These are phyloP conservation scores for Andrena camellia DNA, from an alignment of 2,888 invertebrate genomes.

Conservation along the genomic window DNA sequence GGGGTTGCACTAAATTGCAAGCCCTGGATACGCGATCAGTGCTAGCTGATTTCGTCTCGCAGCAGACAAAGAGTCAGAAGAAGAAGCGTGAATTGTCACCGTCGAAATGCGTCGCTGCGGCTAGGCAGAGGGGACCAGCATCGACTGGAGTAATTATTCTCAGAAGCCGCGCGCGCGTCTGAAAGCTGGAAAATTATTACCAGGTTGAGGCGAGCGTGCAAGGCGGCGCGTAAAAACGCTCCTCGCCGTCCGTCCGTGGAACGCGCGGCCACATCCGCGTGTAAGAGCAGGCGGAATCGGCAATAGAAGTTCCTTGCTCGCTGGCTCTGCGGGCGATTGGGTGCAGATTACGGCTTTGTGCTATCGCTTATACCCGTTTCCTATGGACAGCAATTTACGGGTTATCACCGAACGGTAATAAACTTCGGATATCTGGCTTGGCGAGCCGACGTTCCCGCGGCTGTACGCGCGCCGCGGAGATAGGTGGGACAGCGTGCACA, in stretches of 20 bases:
- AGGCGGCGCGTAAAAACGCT: slow-evolving; percentile 32
- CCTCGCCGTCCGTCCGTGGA: slow-evolving; percentile 1
- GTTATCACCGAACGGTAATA: slow-evolving; percentile 74
- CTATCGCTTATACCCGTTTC: slow-evolving; percentile 68
- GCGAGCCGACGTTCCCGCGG: slow-evolving; percentile 62
- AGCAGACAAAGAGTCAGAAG: neutral
- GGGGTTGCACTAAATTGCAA: no score
- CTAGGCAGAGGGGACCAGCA: neutral
- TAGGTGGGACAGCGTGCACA: slow-evolving; percentile 66
- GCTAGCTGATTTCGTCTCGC: neutral
- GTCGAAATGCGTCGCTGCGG: neutral
- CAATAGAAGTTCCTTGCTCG: slow-evolving; percentile 53
- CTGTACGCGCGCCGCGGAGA: slow-evolving; percentile 58
- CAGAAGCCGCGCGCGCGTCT: slow-evolving; percentile 29
- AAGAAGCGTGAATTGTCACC: neutral
- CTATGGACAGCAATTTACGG: slow-evolving; percentile 72
- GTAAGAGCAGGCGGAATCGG: slow-evolving; percentile 47
- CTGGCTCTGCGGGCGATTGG: slow-evolving; percentile 67
- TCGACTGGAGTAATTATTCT: slow-evolving; percentile 48
- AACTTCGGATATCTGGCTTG: slow-evolving; percentile 71
- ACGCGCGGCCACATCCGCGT: slow-evolving; percentile 14
- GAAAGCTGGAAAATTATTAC: slow-evolving; percentile 40
- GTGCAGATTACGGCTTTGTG: slow-evolving; percentile 69
- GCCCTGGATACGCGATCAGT: neutral
- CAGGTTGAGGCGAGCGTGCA: slow-evolving; percentile 20